A percentile compares a stretch with the other conserved stretches of the same genome.
phyloP scores from a whole-genome alignment of 2,797 vertebrate genomes.

The Cichlasoma orientale region DNA sequence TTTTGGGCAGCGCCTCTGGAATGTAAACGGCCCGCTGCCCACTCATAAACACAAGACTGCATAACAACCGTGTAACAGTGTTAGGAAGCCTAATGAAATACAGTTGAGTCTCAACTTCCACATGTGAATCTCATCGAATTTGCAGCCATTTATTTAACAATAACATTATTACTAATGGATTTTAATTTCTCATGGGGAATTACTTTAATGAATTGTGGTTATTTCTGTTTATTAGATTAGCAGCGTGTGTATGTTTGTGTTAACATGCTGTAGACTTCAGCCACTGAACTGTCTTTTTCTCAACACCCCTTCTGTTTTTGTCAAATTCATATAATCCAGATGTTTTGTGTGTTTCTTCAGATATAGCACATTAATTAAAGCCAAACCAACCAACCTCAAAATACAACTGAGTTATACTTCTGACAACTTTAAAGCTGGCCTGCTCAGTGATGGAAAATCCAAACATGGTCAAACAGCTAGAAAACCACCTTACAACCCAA shows the following conservation, averaged over 20 bases:
- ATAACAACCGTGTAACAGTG: conserved; percentile 22
- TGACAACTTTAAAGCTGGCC: background rate
- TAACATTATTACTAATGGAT: conserved; percentile 21
- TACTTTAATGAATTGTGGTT: background rate
- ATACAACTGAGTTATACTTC: background rate
- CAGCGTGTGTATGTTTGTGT: background rate
- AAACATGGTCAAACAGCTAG: background rate
- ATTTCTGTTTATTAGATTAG: background rate
- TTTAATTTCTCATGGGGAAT: conserved; percentile 13
- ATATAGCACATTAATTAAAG: background rate
- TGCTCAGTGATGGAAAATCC: background rate
- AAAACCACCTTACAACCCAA: background rate
- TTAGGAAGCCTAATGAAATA: conserved; percentile 10
- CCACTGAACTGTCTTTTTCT: conserved; percentile 2
- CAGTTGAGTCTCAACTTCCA: background rate
- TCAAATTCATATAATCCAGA: background rate
- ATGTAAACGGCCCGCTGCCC: conserved; percentile 54
- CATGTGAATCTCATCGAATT: background rate
- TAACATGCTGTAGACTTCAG: background rate
- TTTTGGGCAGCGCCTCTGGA: conserved; percentile 41
- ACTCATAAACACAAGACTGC: conserved; percentile 40
- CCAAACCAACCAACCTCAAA: conserved; percentile 21
- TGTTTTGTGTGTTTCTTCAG: background rate
- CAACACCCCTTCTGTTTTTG: background rate
- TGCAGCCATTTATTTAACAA: conserved; percentile 3